Percentiles rank a stretch among this genome's conserved stretches.
These are phyloP conservation scores for Tigriopus japonicus DNA, from an alignment of 1,140 invertebrate genomes.

Conservation along the genomic window DNA sequence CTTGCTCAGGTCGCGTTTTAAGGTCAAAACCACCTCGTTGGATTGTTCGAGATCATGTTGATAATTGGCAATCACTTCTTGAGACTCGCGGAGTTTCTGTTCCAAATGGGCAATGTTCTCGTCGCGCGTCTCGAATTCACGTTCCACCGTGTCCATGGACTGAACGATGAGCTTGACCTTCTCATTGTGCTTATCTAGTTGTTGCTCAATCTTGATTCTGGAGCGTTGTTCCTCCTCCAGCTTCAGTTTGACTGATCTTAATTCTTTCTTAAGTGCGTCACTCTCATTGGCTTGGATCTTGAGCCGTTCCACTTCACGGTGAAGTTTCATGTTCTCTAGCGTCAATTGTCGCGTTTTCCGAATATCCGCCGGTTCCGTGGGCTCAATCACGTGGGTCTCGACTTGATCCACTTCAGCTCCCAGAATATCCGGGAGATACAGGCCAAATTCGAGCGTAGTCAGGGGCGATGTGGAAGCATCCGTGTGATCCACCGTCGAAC, in stretches of 20 bases:
- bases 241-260: not conserved
- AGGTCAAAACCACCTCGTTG: not conserved
- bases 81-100: not conserved
- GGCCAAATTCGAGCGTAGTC: not conserved
- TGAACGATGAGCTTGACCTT: not conserved
- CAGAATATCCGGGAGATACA: constrained; percentile 7
- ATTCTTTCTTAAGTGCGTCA: constrained; percentile 8
- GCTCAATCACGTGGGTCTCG: constrained; percentile 3
- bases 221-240: constrained; percentile 5
- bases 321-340: constrained; percentile 12
- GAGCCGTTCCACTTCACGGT: constrained; percentile 6
- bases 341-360: constrained; percentile 9
- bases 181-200: constrained; percentile 6
- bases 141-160: constrained; percentile 10
- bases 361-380: constrained; percentile 1
- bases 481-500: not conserved
- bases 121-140: constrained; percentile 1
- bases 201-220: constrained; percentile 1
- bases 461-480: not conserved
- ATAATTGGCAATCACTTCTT: not conserved
- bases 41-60: not conserved
- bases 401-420: not conserved
- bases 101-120: not conserved
- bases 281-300: not conserved
- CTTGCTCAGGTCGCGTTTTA: not conserved